Base-by-base conservation (phyloP, 2,797 vertebrate species). In the Rhadinocentrus ornatus region DNA sequence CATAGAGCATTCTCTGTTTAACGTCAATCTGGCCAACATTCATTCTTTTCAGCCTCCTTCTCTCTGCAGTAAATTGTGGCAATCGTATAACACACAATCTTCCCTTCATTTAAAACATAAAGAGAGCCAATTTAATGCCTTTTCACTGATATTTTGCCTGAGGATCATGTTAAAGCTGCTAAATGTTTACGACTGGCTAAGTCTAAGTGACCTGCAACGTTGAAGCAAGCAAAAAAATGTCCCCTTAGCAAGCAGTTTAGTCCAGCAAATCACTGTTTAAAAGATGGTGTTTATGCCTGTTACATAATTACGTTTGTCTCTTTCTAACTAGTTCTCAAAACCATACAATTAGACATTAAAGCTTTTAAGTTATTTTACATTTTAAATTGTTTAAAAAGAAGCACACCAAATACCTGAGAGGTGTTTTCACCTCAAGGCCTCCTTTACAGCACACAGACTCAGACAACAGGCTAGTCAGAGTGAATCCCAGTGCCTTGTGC, bases 401-500 rank as follows among this genome's bases (percentile, higher is more conserved):
- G 10, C 34, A 11, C 34, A 37, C n/a, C n/a, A n/a, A n/a, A n/a
- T n/a, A n/a, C 91, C 90, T 90, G 94, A 93, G 88, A 95, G 95
- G 93, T 94, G 95, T 93, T 92, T 94, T 91, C 92, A 95, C 94
- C 94, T 94, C 95, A 95, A 94, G 86, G 85, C 72, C 54, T 53
- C 39, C 78, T 69, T 81, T 95, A 91, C 93, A 71, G 52, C 52
- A 66, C 76, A 52, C 12, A 27, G 76, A 71, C 65, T 0, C 52
- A 90, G 92, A 96, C 94, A 96, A 96, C 94, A 89, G 77, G 81
- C 82, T 3, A 16, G 81, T 91, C 77, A 89, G 95, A 95, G 93
- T 94, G 77, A 93, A 92, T 94, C 96, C 96, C 95, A 94, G 94
- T 92, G 94, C 93, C 94, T 94, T 93, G 91, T 90, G 88, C 93